A percentile compares a stretch with the other conserved stretches of the same genome.
These are phyloP conservation scores for Conus canariensis DNA, from an alignment of 2,888 invertebrate species.

Conservation along the genomic window DNA sequence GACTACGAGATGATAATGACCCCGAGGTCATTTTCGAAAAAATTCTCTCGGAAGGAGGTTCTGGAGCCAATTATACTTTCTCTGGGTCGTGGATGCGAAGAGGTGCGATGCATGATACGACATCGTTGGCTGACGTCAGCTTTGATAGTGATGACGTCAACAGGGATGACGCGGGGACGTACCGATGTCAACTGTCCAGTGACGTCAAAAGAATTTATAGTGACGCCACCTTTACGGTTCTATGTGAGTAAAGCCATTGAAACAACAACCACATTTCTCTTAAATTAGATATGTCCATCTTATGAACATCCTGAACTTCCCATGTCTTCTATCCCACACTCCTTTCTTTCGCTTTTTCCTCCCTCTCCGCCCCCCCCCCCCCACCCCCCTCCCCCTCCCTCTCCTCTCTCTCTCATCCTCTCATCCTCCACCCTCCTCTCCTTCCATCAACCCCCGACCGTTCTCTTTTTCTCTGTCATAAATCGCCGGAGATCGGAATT, in stretches of 20 bases:
- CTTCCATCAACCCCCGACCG: too few species aligned
- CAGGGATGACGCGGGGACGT: background rate
- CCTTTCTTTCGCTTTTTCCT: too few species aligned
- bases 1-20: background rate
- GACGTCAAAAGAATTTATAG: background rate
- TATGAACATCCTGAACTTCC: too few species aligned
- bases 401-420: too few species aligned
- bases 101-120: constrained; percentile 29
- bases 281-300: too few species aligned
- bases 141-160: constrained; percentile 31
- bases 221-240: background rate
- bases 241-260: background rate
- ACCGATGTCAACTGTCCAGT: constrained; percentile 27
- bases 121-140: constrained; percentile 35
- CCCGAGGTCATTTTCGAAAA: background rate
- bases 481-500: too few species aligned
- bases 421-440: too few species aligned
- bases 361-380: too few species aligned
- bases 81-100: constrained; percentile 11
- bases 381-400: too few species aligned
- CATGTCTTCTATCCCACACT: too few species aligned
- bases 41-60: background rate
- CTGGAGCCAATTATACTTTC: background rate
- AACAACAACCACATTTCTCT: too few species aligned
- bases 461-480: too few species aligned